Evolutionary conservation across 2,888 invertebrate genomes (phyloP).

Genomic region (Syrista parreyssii): DNA sequence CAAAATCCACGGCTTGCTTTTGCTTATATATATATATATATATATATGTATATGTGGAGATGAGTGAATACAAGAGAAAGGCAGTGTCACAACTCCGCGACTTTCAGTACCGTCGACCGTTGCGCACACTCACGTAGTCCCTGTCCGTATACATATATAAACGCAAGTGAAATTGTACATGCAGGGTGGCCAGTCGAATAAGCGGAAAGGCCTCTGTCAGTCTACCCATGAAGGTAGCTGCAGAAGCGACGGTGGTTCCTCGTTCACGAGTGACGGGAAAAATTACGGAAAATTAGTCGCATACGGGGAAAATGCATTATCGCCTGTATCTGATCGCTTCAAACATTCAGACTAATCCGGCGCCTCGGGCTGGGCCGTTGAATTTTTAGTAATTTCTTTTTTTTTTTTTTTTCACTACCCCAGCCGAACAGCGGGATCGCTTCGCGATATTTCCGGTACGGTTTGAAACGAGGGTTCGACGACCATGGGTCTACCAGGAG

Average conservation of each 20-base stretch:
- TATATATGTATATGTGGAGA: conserved; percentile 29
- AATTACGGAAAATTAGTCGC: conserved; percentile 26
- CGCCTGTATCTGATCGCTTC: conserved; percentile 27
- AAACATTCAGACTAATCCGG: conserved; percentile 34
- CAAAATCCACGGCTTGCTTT: conserved; percentile 31
- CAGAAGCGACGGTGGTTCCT: background rate
- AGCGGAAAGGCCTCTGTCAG: background rate
- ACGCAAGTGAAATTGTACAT: background rate
- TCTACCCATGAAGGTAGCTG: background rate
- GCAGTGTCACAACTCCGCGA: background rate
- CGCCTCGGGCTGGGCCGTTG: background rate
- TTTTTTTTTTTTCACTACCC: background rate
- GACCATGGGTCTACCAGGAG: background rate
- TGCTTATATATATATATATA: conserved; percentile 24
- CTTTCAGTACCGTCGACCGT: background rate
- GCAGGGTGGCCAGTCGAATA: conserved; percentile 21
- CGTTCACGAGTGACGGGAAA: background rate
- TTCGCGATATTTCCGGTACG: background rate
- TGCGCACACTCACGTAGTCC: background rate
- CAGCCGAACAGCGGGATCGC: background rate
- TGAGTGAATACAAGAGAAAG: conserved; percentile 21
- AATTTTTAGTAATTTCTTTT: background rate
- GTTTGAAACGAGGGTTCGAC: background rate
- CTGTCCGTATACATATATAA: background rate
- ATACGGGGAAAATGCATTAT: conserved; percentile 44